These are phyloP conservation scores for Hirudo medicinalis DNA, from an alignment of 1,140 invertebrate genomes.

Conservation along the genomic window DNA sequence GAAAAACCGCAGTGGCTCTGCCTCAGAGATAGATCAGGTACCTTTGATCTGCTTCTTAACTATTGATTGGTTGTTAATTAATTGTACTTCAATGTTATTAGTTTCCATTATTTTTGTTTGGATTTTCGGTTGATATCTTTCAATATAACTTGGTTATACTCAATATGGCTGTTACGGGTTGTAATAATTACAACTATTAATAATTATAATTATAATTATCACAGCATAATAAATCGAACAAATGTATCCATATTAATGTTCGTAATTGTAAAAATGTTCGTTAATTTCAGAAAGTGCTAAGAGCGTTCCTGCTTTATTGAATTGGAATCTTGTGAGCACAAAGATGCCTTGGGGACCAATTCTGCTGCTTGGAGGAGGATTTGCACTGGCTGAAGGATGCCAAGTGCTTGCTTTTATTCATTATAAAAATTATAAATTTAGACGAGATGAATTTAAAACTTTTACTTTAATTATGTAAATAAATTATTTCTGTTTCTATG, in stretches of 20 bases:
- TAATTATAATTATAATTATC: too few relatives aligned
- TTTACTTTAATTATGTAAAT: too few relatives aligned
- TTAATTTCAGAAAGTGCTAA: not conserved
- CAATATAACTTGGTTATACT: too few relatives aligned
- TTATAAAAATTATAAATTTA: not conserved
- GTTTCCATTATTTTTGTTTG: too few relatives aligned
- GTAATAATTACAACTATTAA: too few relatives aligned
- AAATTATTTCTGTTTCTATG: too few relatives aligned
- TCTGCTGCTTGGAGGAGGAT: conserved; percentile 57
- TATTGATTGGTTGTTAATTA: not conserved
- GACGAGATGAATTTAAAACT: too few relatives aligned
- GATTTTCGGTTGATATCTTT: too few relatives aligned
- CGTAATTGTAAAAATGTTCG: not conserved
- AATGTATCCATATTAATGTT: too few relatives aligned
- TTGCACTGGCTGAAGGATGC: conserved; percentile 55
- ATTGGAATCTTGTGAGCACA: conserved; percentile 39
- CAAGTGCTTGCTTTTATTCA: not conserved
- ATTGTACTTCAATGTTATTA: too few relatives aligned
- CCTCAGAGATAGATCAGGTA: conserved; percentile 20
- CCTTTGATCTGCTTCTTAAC: not conserved
- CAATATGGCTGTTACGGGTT: too few relatives aligned
- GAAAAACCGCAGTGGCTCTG: conserved; percentile 17
- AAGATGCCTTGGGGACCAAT: conserved; percentile 45
- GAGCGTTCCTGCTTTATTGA: conserved; percentile 26
- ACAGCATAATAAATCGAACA: too few relatives aligned